These are phyloP conservation scores for Aricia agestis DNA, from an alignment of 1,140 invertebrate genomes.

Conservation along the genomic window DNA sequence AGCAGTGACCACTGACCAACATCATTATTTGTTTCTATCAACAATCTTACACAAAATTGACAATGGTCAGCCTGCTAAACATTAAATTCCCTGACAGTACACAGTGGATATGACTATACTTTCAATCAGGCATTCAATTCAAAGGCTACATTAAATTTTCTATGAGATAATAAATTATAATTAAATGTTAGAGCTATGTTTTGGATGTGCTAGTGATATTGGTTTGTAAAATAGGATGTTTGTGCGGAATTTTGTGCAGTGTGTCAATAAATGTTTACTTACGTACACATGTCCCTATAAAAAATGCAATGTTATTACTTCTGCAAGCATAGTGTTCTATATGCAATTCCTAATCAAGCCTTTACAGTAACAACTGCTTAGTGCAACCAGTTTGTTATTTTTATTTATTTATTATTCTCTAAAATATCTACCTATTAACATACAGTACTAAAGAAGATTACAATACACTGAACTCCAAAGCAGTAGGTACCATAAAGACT, in stretches of 20 bases:
- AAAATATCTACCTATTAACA: too few species aligned
- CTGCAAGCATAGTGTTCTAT: slow-evolving; percentile 2
- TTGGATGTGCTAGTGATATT: neutral
- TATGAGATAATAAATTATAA: neutral
- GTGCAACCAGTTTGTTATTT: neutral
- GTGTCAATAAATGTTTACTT: too few species aligned
- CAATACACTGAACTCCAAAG: neutral
- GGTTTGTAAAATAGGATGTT: neutral
- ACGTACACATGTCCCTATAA: neutral
- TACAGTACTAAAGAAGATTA: neutral
- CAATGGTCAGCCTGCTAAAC: neutral
- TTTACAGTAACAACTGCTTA: neutral
- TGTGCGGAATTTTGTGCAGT: neutral
- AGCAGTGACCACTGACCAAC: neutral
- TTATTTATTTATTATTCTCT: too few species aligned
- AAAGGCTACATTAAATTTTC: neutral
- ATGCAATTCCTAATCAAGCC: slow-evolving; percentile 27
- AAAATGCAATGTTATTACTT: neutral
- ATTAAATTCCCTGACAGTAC: neutral
- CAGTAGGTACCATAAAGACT: slow-evolving; percentile 27
- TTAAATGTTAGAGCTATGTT: neutral
- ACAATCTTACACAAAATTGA: neutral
- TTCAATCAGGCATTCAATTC: slow-evolving; percentile 1
- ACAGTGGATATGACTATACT: neutral
- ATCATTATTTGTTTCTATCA: neutral